These are phyloP conservation scores for Spermophilus dauricus DNA, from an alignment of 2,113 vertebrate species.

Conservation along the genomic window DNA sequence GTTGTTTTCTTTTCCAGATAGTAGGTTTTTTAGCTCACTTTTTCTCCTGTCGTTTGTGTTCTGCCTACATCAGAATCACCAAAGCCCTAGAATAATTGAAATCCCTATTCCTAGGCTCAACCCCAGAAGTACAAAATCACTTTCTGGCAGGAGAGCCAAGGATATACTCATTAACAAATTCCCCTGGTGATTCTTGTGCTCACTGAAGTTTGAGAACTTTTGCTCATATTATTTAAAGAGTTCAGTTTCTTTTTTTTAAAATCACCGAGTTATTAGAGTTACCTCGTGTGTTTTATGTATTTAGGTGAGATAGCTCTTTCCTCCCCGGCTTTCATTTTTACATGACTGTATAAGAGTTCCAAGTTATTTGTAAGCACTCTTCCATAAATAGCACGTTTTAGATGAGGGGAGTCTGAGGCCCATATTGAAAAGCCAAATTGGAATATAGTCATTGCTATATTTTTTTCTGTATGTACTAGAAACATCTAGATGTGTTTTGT, in stretches of 20 bases:
- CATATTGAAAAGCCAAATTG: slow-evolving; percentile 11
- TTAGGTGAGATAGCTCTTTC: neutral
- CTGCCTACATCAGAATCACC: neutral
- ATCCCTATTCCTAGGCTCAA: neutral
- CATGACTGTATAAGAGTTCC: neutral
- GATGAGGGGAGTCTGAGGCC: neutral
- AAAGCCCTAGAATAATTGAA: neutral
- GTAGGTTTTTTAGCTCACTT: neutral
- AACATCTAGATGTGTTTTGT: slow-evolving; percentile 39
- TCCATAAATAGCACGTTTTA: slow-evolving; percentile 29
- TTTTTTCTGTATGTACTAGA: slow-evolving; percentile 29
- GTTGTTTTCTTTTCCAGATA: neutral
- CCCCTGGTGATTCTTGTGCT: neutral
- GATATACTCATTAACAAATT: neutral
- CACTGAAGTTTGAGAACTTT: neutral
- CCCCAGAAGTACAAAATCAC: neutral
- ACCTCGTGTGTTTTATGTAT: neutral
- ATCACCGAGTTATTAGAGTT: neutral
- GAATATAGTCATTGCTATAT: neutral
- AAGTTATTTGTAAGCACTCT: neutral
- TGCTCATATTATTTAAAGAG: neutral
- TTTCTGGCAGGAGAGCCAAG: neutral
- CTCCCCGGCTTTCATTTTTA: neutral
- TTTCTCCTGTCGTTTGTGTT: neutral
- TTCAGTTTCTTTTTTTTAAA: neutral